Evolutionary conservation across 2,113 vertebrate species (phyloP).

Genomic region (Taxidea taxus): DNA sequence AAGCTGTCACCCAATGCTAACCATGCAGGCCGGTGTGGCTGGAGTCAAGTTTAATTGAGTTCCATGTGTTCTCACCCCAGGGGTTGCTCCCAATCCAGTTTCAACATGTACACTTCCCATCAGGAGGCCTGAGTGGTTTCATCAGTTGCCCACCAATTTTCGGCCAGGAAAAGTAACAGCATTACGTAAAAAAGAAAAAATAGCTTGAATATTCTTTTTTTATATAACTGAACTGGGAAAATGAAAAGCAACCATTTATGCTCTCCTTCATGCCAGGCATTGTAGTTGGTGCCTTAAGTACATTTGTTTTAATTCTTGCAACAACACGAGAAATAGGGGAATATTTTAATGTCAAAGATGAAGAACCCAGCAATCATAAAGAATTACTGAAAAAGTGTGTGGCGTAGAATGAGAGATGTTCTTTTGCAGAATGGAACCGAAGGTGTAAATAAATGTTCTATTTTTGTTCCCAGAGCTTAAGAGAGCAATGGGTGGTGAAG

Average conservation of each 20-base stretch:
- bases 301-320: background rate
- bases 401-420: background rate
- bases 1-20: background rate
- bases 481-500: background rate
- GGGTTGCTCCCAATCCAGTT: conserved; percentile 39
- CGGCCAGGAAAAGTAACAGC: conserved; percentile 66
- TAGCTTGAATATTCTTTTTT: conserved; percentile 45
- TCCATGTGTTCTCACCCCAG: conserved; percentile 43
- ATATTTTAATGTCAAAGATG: background rate
- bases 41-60: conserved; percentile 14
- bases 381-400: background rate
- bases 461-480: background rate
- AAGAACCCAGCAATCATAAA: background rate
- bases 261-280: background rate
- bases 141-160: conserved; percentile 66
- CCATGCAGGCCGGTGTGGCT: background rate
- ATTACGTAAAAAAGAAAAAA: conserved; percentile 55
- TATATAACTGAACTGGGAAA: background rate
- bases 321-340: background rate
- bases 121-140: conserved; percentile 60
- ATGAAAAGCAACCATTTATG: background rate
- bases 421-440: background rate
- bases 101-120: conserved; percentile 45
- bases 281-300: background rate
- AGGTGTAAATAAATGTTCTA: background rate